Evolutionary conservation across 2,797 vertebrate species (phyloP), one percentile per base, ranked within the genome.

Genomic region (Syncerus caffer): DNA sequence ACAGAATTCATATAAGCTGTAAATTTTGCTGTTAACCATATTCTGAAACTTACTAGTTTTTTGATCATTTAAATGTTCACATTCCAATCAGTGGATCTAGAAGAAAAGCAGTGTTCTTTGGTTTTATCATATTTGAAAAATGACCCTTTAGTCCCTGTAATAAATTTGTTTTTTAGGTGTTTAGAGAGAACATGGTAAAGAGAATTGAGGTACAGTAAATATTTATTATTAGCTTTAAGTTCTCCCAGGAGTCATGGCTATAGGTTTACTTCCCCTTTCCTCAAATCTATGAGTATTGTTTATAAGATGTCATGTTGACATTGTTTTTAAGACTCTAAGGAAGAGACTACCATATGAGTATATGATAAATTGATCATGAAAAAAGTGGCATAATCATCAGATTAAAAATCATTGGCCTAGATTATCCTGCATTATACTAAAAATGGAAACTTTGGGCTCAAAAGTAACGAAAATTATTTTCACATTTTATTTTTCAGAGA

Each of bases 61-160:
- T 96, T 80, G 31, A 62, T 90, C 38, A 50, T 84, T 58, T 87
- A 60, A 85, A 16, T 89, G 19, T 53, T 94, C 47, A 71, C 29
- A 86, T 95, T 95, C 58, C 12, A 80, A 17, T 76, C 31, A 95
- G 7, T 91, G 83, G 85, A 85, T 64, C 79, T 91, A 89, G 62
- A 94, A 93, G 90, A 64, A 67, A 67, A 34, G 9, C 11, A 55
- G 19, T 83, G 21, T 53, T 90, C n/a, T 86, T 71, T 95, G 45
- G 12, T 71, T 95, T 96, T 91, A 93, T 90, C 38, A 76, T 95
- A 71, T 85, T 95, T 60, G 60, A 86, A 86, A 97, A 58, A 57
- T 51, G 17, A 6, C 11, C 29, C 38, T 94, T 92, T 80, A 27
- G n/a, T 64, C 17, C 55, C 34, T 60, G 4, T 82, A 93, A 45